Evolutionary conservation across 2,113 vertebrate genomes (phyloP), one percentile per base, ranked within the genome.

Genomic region (Aegotheles bennettii): DNA sequence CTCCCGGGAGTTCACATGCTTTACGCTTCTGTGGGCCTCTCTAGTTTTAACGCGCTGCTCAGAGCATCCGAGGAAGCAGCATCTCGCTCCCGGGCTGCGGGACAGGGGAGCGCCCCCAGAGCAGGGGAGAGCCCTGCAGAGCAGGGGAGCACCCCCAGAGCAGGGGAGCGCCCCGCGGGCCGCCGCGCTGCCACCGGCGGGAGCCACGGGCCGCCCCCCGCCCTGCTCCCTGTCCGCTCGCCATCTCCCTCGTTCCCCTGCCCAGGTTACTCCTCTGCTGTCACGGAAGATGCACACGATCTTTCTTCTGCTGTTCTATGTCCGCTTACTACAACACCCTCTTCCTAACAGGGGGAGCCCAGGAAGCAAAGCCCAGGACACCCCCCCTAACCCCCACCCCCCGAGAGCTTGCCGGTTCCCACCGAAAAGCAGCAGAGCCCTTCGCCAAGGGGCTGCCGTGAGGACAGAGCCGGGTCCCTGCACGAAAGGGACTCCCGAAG

Each of bases 291-390:
- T 2, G n/a, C 12, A 76, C 47, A 65, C 1, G 42, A 88, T 73
- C 79, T 79, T 85, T 88, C 75, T 84, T 68, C 42, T 73, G 19
- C 47, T 82, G 67, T 45, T 95, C 94, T 82, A 93, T 57, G 87
- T 9, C n/a, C 64, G 24, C 61, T 59, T 54, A 51, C 19, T 87
- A 71, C n/a, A 93, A 65, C 93, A 76, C 12, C 19, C 15, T 85
- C 77, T 95, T 96, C 95, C 91, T 95, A 92, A 38, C 51, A 73
- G 53, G 33, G 35, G 54, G 51, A 89, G 42, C 38, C 57, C 79
- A 70, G 56, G 78, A 81, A 76, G 47, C 4, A 90, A 85, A 36
- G n/a, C n/a, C n/a, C 80, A 53, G 89, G 80, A 73, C 69, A 54
- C 14, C 65, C 35, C 91, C 78, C 63, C 40, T 71, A 53, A 13